phyloP scores from a whole-genome alignment of 2,113 vertebrate species.

The Ramphastos sulfuratus region DNA sequence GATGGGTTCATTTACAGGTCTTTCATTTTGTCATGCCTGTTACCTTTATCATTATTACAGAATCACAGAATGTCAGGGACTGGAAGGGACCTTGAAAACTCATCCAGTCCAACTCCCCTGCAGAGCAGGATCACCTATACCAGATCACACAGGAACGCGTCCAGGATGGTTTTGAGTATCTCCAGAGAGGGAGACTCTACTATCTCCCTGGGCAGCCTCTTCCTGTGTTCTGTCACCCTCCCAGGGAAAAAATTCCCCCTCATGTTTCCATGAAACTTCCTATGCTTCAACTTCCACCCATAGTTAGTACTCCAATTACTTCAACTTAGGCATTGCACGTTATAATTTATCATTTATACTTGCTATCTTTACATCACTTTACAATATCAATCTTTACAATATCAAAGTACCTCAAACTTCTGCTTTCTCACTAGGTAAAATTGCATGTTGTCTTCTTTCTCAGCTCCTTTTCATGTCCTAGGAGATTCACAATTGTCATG shows the following conservation, averaged over 20 bases:
- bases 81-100: too few relatives aligned
- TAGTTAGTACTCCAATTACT: not conserved
- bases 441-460: not conserved
- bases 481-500: not conserved
- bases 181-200: too few relatives aligned
- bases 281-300: too few relatives aligned
- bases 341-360: not conserved
- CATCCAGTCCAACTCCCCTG: too few relatives aligned
- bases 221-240: too few relatives aligned
- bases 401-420: not conserved
- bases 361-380: not conserved
- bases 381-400: not conserved
- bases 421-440: not conserved
- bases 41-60: not conserved
- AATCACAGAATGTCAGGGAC: too few relatives aligned
- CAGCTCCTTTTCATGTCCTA: not conserved
- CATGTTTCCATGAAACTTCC: too few relatives aligned
- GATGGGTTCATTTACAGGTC: not conserved
- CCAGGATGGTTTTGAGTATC: too few relatives aligned
- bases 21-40: not conserved
- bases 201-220: too few relatives aligned
- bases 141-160: too few relatives aligned
- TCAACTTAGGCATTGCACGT: not conserved
- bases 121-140: too few relatives aligned
- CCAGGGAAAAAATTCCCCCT: too few relatives aligned